Evolutionary conservation across 2,113 vertebrate species (phyloP), one percentile per base, ranked within the genome.

Genomic region (Crocuta crocuta): DNA sequence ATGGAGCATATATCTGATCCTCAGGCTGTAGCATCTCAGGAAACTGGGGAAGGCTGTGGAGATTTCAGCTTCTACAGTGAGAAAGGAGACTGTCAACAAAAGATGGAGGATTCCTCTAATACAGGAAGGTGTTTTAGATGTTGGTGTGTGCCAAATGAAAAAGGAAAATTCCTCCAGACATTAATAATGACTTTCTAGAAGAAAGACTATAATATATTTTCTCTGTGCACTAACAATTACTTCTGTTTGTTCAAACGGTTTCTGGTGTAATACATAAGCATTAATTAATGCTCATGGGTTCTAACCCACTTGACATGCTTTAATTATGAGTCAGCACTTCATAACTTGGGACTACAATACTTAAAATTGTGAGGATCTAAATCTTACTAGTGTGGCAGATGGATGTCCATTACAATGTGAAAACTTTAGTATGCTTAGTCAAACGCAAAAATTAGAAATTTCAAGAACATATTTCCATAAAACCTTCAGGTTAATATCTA

Each of bases 251-350:
- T 91, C 70, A 71, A 86, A 93, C 0, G 1, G 53, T 86, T 96
- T 95, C 85, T 97, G 73, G 8, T 93, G 21, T 31, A 96, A 73
- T 53, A 74, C 11, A 31, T 73, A 79, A 79, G 65, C 39, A 61
- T 97, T 97, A 98, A 94, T 97, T 98, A 95, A 96, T 82, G 45
- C 43, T 48, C 94, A 78, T 5, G 11, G 76, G 84, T 61, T 92
- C 11, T 35, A 93, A 74, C 55, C n/a, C 63, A 96, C 43, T 81
- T 95, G 58, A 90, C 43, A 81, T 1, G 74, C 79, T 95, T 95
- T 93, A 97, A 95, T 97, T 90, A 94, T 81, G 80, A 95, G 50
- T 39, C 31, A 48, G 61, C 33, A 83, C 10, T 84, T 76, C 39
- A 17, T 85, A 94, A 73, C 53, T 96, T 96, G 85, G 9, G 12